Evolutionary conservation across 1,140 invertebrate genomes (phyloP).

Genomic region (Triops longicaudatus): DNA sequence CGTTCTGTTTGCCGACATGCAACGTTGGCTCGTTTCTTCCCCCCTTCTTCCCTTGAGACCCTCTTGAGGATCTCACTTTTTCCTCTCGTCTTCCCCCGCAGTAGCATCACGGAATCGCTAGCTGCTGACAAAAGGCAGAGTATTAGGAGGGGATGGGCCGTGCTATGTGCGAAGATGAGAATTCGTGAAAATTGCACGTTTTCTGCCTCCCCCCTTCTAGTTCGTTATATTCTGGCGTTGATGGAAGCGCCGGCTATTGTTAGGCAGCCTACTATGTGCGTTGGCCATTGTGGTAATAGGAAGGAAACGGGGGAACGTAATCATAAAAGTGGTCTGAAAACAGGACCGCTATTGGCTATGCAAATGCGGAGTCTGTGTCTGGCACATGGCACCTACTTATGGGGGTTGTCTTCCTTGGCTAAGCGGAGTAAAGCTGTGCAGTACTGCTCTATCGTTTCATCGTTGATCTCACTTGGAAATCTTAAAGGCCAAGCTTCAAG

Average conservation of each 20-base stretch:
- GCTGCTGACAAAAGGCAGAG: neutral
- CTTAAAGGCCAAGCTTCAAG: neutral
- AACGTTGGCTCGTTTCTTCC: neutral
- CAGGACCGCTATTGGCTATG: slow-evolving; percentile 3
- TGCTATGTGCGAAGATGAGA: neutral
- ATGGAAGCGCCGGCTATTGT: neutral
- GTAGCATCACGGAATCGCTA: neutral
- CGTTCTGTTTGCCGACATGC: slow-evolving; percentile 6
- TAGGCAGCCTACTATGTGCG: neutral
- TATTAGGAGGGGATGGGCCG: neutral
- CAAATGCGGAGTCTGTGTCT: neutral
- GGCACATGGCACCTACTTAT: slow-evolving; percentile 1
- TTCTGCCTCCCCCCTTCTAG: neutral
- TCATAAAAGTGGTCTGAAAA: neutral
- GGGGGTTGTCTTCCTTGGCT: neutral
- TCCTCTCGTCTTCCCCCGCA: neutral
- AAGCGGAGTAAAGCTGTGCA: neutral
- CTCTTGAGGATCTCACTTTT: neutral
- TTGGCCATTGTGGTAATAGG: slow-evolving; percentile 4
- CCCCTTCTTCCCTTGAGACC: neutral
- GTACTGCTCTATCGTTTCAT: neutral
- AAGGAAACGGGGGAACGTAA: neutral
- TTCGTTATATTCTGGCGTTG: neutral
- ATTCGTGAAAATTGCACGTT: neutral
- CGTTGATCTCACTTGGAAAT: slow-evolving; percentile 8